Evolutionary conservation across 2,888 invertebrate genomes (phyloP), one percentile per base, ranked within the genome.

Genomic region (Gryllus longicercus): DNA sequence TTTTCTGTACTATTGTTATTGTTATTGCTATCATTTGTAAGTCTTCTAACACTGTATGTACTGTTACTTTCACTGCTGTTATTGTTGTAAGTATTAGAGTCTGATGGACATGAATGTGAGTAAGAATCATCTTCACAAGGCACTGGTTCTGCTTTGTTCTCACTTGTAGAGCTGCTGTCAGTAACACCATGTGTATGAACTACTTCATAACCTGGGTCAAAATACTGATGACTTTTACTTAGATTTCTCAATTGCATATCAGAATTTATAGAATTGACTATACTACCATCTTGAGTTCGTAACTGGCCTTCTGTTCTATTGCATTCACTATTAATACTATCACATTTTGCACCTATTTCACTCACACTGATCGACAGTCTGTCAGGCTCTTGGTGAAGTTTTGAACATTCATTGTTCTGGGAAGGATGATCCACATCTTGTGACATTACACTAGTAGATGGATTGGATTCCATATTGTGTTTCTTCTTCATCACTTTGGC

Each of bases 401-500:
- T 14, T 63, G 63, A 63, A n/a, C n/a, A 18, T 14, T 18, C 14
- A 10, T 63, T 63, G n/a, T 63, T 63, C 63, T 63, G 63, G 14
- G 63, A 63, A 1, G 63, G n/a, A 63, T 63, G n/a, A 18, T n/a
- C n/a, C 16, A 14, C 63, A 63, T 63, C 63, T 18, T 14, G 14
- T 63, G 14, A 14, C n/a, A 16, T n/a, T 18, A 14, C 14, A 18
- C 14, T 63, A 63, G n/a, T 14, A n/a, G 63, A 63, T 18, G n/a
- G 16, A 63, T 63, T n/a, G n/a, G 14, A 18, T 4, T 63, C 63
- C 14, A n/a, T 10, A 63, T 63, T 63, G 14, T 85, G 86, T 78
- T 87, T 88, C 86, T 91, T 93, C 85, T 94, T 94, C 85, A 92
- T 91, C 25, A 96, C 96, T 88, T 96, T 96, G 2, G 96, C 96